phyloP scores from a whole-genome alignment of 1,140 invertebrate species.

The Drosophila chauvacae region DNA sequence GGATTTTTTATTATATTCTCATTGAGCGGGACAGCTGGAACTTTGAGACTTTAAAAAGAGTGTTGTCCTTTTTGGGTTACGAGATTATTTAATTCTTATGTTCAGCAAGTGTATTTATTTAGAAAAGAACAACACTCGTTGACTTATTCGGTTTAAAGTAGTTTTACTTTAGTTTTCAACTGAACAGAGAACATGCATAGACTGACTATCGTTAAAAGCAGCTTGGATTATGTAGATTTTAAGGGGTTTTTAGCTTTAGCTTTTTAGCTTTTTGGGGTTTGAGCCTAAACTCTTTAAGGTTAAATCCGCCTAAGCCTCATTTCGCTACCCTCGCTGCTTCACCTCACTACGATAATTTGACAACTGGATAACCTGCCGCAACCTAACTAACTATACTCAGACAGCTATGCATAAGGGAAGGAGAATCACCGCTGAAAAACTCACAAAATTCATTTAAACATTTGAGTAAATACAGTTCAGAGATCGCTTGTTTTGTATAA shows the following conservation, averaged over 20 bases:
- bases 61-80: slow-evolving; percentile 11
- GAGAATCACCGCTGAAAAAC: slow-evolving; percentile 49
- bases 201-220: slow-evolving; percentile 67
- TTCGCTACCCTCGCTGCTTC: slow-evolving; percentile 81
- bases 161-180: slow-evolving; percentile 53
- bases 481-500: slow-evolving; percentile 23
- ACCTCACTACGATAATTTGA: slow-evolving; percentile 44
- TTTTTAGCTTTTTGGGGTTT: slow-evolving; percentile 27
- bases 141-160: slow-evolving; percentile 35
- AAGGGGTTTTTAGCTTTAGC: slow-evolving; percentile 22
- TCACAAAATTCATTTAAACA: slow-evolving; percentile 41
- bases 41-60: slow-evolving; percentile 26
- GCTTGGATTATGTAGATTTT: slow-evolving; percentile 56
- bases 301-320: slow-evolving; percentile 84
- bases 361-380: slow-evolving; percentile 13
- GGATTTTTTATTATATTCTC: slow-evolving; percentile 20
- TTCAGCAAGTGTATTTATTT: neutral
- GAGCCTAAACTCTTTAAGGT: slow-evolving; percentile 19
- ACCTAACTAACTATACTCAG: slow-evolving; percentile 29
- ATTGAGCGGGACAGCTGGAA: slow-evolving; percentile 31
- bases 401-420: slow-evolving; percentile 25
- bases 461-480: slow-evolving; percentile 22
- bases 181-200: slow-evolving; percentile 67
- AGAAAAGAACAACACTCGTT: slow-evolving; percentile 37
- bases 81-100: neutral